These are phyloP conservation scores for Gerris buenoi DNA, from an alignment of 1,140 invertebrate species.

Conservation along the genomic window DNA sequence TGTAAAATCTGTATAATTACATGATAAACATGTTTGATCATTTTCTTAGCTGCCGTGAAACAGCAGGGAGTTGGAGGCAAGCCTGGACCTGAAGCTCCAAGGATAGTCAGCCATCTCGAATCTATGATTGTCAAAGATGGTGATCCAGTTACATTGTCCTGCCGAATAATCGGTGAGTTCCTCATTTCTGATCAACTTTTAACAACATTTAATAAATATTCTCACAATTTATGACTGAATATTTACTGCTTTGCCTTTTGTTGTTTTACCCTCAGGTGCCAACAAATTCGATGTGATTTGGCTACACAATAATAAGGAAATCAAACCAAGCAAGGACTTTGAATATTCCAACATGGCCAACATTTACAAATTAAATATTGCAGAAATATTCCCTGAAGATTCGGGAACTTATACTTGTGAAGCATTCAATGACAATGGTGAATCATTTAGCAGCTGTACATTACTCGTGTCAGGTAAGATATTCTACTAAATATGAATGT, in stretches of 20 bases:
- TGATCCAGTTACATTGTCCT: constrained; percentile 65
- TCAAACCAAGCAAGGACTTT: constrained; percentile 92
- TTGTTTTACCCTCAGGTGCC: constrained; percentile 35
- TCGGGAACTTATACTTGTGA: constrained; percentile 88
- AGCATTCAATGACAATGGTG: constrained; percentile 86
- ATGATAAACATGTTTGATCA: constrained; percentile 3
- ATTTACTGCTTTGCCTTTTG: too few species aligned
- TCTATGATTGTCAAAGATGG: constrained; percentile 72
- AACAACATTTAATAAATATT: too few species aligned
- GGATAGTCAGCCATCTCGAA: constrained; percentile 66
- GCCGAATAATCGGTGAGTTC: constrained; percentile 60
- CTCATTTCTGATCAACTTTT: too few species aligned
- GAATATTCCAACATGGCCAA: constrained; percentile 80
- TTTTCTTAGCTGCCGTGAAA: too few species aligned
- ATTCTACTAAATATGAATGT: not conserved
- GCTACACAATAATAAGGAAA: constrained; percentile 93
- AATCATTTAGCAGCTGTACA: constrained; percentile 81
- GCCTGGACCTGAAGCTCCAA: constrained; percentile 37
- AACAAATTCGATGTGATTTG: constrained; percentile 84
- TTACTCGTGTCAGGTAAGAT: constrained; percentile 54
- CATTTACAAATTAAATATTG: constrained; percentile 75
- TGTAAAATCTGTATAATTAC: not conserved
- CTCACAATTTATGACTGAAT: too few species aligned
- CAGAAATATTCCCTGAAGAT: constrained; percentile 90
- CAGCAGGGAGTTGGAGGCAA: not conserved